Base-by-base conservation (phyloP, 2,797 vertebrate genomes). In the Amazona ochrocephala region DNA sequence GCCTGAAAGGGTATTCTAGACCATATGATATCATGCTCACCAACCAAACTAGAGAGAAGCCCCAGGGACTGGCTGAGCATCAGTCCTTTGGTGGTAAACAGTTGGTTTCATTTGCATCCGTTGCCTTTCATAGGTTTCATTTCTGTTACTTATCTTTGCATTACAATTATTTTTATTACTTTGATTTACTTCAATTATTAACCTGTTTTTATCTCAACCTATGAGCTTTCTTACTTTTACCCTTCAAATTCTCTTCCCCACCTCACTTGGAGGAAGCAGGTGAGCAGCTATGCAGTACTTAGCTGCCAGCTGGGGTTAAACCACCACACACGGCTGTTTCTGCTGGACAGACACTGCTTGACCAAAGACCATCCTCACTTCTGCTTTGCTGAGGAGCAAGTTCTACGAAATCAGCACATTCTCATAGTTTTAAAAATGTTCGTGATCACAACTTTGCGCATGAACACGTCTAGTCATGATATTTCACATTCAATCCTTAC, bases 331-430 rank as follows among this genome's bases (percentile, higher is more conserved):
- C 11, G 27, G 67, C 47, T 77, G 7, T 51, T 76, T 56, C 41
- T 56, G 21, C 41, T 62, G 48, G 3, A 2, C 30, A 53, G 20
- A 13, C 23, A 23, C n/a, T 37, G 26, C 4, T 0, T 1, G 0
- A 34, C 54, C 6, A 0, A 23, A 80, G 32, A 48, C 24, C 53
- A 47, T 24, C 39, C 39, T 78, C 89, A 76, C 17, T 21, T 67
- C 61, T 56, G 72, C 56, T 68, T 42, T 37, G 51, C 29, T 45
- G 9, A 75, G 14, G 30, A 64, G 23, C 0, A 1, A 81, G 37
- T 53, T 70, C 44, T 53, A 87, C 72, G 41, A 72, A 66, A 65
- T 3, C 32, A 51, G 21, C 13, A 23, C 14, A 4, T 29, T 47
- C 68, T 15, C 53, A 64, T 0, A 45, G 61, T 77, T 24, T 72